These are phyloP conservation scores for Sparus aurata DNA, from an alignment of 2,797 vertebrate species.

Conservation along the genomic window DNA sequence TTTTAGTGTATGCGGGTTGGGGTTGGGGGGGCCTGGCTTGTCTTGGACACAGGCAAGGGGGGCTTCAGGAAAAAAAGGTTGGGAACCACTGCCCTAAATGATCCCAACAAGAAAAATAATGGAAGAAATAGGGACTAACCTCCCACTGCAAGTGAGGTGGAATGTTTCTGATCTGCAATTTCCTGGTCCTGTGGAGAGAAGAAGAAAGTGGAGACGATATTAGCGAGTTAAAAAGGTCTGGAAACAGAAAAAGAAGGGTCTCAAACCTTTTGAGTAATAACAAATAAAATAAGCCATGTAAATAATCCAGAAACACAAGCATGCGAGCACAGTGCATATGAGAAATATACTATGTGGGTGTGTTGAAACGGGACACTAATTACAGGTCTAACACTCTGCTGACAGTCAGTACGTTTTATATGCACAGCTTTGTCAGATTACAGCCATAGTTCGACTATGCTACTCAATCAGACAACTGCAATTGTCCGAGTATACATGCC, in stretches of 20 bases:
- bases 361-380: background rate
- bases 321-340: background rate
- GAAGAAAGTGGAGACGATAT: constrained; percentile 16
- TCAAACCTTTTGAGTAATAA: background rate
- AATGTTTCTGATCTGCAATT: constrained; percentile 96
- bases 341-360: background rate
- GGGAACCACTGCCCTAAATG: background rate
- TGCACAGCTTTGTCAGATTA: too few relatives aligned
- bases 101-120: background rate
- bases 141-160: constrained; percentile 97
- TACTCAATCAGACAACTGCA: too few relatives aligned
- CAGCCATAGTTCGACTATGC: too few relatives aligned
- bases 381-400: background rate
- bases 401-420: too few relatives aligned
- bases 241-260: background rate
- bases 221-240: constrained; percentile 11
- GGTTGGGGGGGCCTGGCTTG: too few relatives aligned
- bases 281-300: background rate
- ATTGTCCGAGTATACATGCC: too few relatives aligned
- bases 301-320: background rate
- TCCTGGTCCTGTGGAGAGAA: constrained; percentile 90
- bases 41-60: too few relatives aligned
- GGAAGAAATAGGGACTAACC: constrained; percentile 82
- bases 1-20: too few relatives aligned
- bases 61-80: too few relatives aligned